Percentiles rank a stretch among this genome's conserved stretches.
These are phyloP conservation scores for Caenorhabditis sp. DNA, from an alignment of 2,888 invertebrate genomes.

Conservation along the genomic window DNA sequence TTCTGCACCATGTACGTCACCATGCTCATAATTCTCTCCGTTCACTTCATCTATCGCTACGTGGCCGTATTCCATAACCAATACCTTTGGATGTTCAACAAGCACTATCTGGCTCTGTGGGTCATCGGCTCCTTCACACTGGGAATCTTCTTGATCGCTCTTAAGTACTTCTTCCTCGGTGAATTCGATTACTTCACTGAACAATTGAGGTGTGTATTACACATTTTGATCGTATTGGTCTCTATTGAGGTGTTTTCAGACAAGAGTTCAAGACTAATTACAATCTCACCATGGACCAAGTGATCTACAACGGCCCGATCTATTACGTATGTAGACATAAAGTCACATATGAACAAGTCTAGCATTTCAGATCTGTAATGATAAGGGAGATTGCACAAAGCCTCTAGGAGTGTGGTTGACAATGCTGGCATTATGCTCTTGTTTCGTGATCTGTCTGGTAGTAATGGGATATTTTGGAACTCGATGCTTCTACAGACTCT, in stretches of 20 bases:
- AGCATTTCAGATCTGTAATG: conserved; percentile 37
- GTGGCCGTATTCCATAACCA: conserved; percentile 31
- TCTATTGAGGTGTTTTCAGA: not conserved
- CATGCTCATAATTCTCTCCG: conserved; percentile 45
- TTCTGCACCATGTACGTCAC: conserved; percentile 60
- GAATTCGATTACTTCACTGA: conserved; percentile 50
- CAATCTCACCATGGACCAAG: conserved; percentile 52
- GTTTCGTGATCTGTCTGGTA: conserved; percentile 30
- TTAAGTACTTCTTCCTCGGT: conserved; percentile 54
- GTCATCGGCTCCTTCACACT: conserved; percentile 32
- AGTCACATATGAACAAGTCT: not conserved
- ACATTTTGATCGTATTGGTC: not conserved
- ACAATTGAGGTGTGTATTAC: conserved; percentile 32
- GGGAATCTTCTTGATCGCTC: conserved; percentile 33
- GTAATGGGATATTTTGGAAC: conserved; percentile 45
- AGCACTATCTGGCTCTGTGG: conserved; percentile 40
- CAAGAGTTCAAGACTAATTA: conserved; percentile 34
- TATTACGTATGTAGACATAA: conserved; percentile 43
- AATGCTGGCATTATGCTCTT: conserved; percentile 43
- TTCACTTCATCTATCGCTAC: conserved; percentile 59
- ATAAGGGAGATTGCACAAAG: conserved; percentile 22
- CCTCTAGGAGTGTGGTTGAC: conserved; percentile 43
- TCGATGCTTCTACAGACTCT: conserved; percentile 29
- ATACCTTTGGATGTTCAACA: conserved; percentile 42
- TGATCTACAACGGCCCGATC: conserved; percentile 54